Evolutionary conservation across 1,140 invertebrate species (phyloP).

Genomic region (Drosophila bocki): DNA sequence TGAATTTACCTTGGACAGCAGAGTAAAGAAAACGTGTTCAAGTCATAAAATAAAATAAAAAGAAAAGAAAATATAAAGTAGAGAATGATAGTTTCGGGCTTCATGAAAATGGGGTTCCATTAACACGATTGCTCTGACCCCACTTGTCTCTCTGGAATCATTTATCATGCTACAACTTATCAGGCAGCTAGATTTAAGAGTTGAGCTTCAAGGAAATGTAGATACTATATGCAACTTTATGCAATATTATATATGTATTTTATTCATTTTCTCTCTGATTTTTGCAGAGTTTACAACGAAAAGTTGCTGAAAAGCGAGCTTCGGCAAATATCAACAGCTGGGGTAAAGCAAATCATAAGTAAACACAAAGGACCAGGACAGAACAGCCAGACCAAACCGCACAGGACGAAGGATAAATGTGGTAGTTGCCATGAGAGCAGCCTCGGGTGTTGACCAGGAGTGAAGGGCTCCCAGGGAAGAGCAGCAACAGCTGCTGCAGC

Average conservation of each 20-base stretch:
- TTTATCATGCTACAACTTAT: constrained; percentile 68
- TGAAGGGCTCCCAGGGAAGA: constrained; percentile 19
- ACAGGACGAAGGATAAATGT: constrained; percentile 40
- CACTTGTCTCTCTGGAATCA: constrained; percentile 36
- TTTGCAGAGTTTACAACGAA: constrained; percentile 43
- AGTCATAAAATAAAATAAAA: constrained; percentile 12
- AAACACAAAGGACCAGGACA: constrained; percentile 45
- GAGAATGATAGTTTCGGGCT: constrained; percentile 10
- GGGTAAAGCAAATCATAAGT: constrained; percentile 66
- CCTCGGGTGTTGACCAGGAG: constrained; percentile 64
- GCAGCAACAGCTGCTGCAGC: constrained; percentile 16
- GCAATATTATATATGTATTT: constrained; percentile 37
- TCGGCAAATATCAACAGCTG: constrained; percentile 46
- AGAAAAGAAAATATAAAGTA: constrained; percentile 5
- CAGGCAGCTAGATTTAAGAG: constrained; percentile 61
- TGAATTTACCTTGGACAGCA: neutral
- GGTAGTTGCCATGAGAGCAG: constrained; percentile 70
- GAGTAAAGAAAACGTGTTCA: neutral
- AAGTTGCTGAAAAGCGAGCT: constrained; percentile 49
- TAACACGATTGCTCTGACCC: constrained; percentile 66
- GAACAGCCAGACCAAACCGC: constrained; percentile 19
- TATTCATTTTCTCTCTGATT: constrained; percentile 31
- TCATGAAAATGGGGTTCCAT: constrained; percentile 57
- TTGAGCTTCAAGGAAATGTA: constrained; percentile 17
- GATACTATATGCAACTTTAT: constrained; percentile 20